A percentile compares a stretch with the other conserved stretches of the same genome.
phyloP scores from a whole-genome alignment of 64 coral and sea anemone species.

The Porites lutea region DNA sequence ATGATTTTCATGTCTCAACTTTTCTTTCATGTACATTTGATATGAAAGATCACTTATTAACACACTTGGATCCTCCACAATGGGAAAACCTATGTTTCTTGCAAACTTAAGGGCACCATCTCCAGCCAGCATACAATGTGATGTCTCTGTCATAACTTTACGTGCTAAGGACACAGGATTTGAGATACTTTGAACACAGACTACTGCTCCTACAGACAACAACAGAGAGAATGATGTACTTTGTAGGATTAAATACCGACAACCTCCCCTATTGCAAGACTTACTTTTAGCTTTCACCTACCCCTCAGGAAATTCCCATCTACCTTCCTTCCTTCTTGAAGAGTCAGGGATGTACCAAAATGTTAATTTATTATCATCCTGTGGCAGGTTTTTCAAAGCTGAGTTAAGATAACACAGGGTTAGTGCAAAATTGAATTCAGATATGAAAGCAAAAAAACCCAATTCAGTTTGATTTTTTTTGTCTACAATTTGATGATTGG shows the following conservation, averaged over 20 bases:
- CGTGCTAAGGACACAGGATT: conserved; percentile 83
- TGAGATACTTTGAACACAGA: conserved; percentile 58
- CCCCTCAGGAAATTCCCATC: too few relatives aligned
- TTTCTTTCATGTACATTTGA: conserved; percentile 49
- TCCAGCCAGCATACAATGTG: conserved; percentile 77
- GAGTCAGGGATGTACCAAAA: too few relatives aligned
- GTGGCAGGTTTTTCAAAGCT: too few relatives aligned
- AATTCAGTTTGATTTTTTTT: too few relatives aligned
- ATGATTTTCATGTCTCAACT: neutral
- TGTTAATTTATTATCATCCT: too few relatives aligned
- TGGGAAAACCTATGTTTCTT: conserved; percentile 55
- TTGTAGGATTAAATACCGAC: neutral
- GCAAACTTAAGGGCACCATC: conserved; percentile 89
- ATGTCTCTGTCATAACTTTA: conserved; percentile 77
- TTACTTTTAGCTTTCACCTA: too few relatives aligned
- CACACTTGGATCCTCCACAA: conserved; percentile 58
- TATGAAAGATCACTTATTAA: conserved; percentile 48
- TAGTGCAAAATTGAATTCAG: too few relatives aligned
- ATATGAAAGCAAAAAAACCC: too few relatives aligned
- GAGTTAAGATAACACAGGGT: too few relatives aligned
- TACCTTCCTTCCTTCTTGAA: too few relatives aligned
- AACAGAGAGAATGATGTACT: neutral
- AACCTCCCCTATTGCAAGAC: neutral
- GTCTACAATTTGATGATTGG: too few relatives aligned
- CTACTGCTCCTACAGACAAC: conserved; percentile 62